Evolutionary conservation across 2,888 invertebrate species (phyloP).

Genomic region (Orthosia gracilis): DNA sequence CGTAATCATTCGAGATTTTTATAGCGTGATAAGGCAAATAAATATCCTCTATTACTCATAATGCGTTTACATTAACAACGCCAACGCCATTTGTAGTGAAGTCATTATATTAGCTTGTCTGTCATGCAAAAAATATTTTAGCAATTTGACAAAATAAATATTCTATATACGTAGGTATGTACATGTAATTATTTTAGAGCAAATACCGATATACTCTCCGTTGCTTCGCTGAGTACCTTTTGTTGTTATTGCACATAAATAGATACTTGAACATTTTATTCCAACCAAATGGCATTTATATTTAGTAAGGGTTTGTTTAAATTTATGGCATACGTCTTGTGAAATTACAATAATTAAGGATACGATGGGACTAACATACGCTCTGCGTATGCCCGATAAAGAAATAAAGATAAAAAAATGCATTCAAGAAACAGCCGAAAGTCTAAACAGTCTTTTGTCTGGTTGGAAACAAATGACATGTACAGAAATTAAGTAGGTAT

Average conservation of each 20-base stretch:
- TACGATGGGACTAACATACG: no score
- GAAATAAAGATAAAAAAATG: no score
- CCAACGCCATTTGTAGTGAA: constrained; percentile 13
- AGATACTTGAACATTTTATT: no score
- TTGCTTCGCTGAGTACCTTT: neutral
- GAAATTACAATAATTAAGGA: no score
- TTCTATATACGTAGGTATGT: neutral
- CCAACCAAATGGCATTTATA: no score
- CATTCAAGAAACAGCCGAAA: neutral
- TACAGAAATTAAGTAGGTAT: constrained; percentile 3
- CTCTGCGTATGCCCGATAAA: no score
- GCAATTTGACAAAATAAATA: constrained; percentile 13
- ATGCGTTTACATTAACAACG: constrained; percentile 2
- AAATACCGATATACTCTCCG: neutral
- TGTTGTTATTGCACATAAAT: neutral
- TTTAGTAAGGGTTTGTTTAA: no score
- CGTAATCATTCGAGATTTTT: constrained; percentile 6
- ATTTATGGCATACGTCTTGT: no score
- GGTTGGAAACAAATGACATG: neutral
- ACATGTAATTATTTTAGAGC: constrained; percentile 1
- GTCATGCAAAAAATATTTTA: neutral
- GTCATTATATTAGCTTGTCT: neutral
- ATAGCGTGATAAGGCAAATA: constrained; percentile 9
- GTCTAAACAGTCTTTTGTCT: neutral
- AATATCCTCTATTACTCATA: constrained; percentile 19